Conservation (phyloP, 1,140 invertebrate genomes). For the Tetragonula clypearis region DNA sequence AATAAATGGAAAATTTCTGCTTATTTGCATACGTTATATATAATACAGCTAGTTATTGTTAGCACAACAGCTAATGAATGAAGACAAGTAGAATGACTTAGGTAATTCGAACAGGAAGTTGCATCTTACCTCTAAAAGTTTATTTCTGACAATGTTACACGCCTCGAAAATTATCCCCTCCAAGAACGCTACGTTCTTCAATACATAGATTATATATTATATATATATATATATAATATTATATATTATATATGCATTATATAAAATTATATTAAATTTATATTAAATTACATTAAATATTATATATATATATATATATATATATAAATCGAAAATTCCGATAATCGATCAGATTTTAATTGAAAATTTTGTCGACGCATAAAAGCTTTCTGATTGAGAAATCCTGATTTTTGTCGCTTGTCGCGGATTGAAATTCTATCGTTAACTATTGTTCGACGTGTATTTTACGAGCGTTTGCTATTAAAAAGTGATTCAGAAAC, state of each 20-base stretch:
- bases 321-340: too few species aligned
- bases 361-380: not conserved
- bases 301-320: too few species aligned
- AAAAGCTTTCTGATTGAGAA: not conserved
- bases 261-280: too few species aligned
- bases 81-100: not conserved
- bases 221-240: too few species aligned
- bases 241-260: too few species aligned
- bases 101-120: not conserved
- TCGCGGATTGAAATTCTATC: not conserved
- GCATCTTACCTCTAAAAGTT: not conserved
- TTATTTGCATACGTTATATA: not conserved
- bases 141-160: not conserved
- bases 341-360: not conserved
- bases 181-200: not conserved
- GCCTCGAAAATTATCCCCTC: not conserved
- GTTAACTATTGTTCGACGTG: not conserved
- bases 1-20: not conserved
- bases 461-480: not conserved
- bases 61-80: constrained; percentile 1
- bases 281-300: too few species aligned
- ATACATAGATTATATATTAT: not conserved
- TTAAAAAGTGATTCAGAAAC: too few species aligned
- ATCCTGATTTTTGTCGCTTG: not conserved
- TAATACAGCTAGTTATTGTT: not conserved